phyloP scores from a whole-genome alignment of 2,888 invertebrate genomes.

The Arenicola marina region DNA sequence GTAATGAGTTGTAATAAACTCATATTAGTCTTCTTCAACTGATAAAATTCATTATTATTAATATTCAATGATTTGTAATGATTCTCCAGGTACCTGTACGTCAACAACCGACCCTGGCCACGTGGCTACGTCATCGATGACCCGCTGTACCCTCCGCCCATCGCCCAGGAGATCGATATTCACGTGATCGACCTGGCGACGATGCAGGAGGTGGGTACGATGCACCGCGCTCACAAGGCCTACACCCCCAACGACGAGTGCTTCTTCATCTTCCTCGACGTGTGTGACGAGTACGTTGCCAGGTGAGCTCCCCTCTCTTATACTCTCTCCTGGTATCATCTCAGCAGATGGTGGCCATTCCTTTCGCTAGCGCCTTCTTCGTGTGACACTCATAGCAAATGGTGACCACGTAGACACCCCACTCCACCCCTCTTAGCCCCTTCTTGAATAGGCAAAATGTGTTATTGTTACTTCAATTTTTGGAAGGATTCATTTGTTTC shows the following conservation, averaged over 20 bases:
- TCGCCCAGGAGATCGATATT: slow-evolving; percentile 84
- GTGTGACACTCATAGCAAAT: no score
- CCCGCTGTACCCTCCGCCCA: slow-evolving; percentile 80
- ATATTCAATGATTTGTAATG: background rate
- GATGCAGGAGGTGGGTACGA: slow-evolving; percentile 75
- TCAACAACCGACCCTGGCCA: slow-evolving; percentile 84
- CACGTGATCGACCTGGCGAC: slow-evolving; percentile 82
- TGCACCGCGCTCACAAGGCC: slow-evolving; percentile 78
- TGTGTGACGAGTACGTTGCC: slow-evolving; percentile 80
- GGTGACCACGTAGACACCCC: no score
- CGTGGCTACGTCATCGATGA: slow-evolving; percentile 74
- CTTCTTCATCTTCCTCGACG: slow-evolving; percentile 84
- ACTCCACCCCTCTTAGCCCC: no score
- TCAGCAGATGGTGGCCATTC: no score
- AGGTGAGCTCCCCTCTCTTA: slow-evolving; percentile 70
- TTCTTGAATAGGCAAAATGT: no score
- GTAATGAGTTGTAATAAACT: no score
- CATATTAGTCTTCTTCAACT: no score
- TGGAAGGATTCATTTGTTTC: no score
- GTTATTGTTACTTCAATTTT: no score
- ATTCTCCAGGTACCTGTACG: slow-evolving; percentile 71
- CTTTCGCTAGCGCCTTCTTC: no score
- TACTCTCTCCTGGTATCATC: no score
- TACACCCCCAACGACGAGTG: slow-evolving; percentile 84
- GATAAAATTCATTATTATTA: background rate